Evolutionary conservation across 2,888 invertebrate genomes (phyloP), one percentile per base, ranked within the genome.

Genomic region (Mesorhabditis sp.): DNA sequence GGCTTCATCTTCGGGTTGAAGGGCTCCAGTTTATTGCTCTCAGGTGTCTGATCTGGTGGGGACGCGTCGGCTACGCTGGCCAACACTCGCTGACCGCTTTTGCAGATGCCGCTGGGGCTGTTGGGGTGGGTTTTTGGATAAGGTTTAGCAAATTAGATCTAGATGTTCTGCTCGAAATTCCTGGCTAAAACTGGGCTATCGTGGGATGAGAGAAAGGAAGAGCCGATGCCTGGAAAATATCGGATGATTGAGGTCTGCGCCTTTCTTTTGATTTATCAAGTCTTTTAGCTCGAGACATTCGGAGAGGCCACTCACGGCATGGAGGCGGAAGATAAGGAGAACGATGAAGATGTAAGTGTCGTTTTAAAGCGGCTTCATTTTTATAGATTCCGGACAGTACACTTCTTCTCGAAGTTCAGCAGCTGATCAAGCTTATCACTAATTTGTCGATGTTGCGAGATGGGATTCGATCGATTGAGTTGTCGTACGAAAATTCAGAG

Each of bases 401-500:
- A 10, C 58, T 50, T 13, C 10, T n/a, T 13, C 10, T n/a, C n/a
- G 58, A 50, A 50, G n/a, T 50, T 50, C 58, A 50, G n/a, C 10
- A 50, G n/a, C 10, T 50, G 7, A 50, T 50, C 58, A 50, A 50
- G n/a, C 7, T 50, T 10, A 50, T 50, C 58, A 50, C 58, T n/a
- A 50, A 50, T 50, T 50, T 50, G 58, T 50, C 58, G 58, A 50
- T 50, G 58, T n/a, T 50, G 7, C 10, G 10, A 10, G n/a, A 50
- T 50, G 58, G 58, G n/a, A 50, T 50, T 50, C 58, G 58, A 10
- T 50, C 58, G n/a, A 50, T 50, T 50, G 58, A 50, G 58, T n/a
- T 50, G 10, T 13, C 10, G 10, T 50, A 50, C 58, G 58, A 50
- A n/a, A 50, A 50, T 50, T 50, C 58, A 2, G 58, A 50, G n/a